Conservation (phyloP, 37 sponge, comb jelly and placozoan species). For the Sycon ciliatum region DNA sequence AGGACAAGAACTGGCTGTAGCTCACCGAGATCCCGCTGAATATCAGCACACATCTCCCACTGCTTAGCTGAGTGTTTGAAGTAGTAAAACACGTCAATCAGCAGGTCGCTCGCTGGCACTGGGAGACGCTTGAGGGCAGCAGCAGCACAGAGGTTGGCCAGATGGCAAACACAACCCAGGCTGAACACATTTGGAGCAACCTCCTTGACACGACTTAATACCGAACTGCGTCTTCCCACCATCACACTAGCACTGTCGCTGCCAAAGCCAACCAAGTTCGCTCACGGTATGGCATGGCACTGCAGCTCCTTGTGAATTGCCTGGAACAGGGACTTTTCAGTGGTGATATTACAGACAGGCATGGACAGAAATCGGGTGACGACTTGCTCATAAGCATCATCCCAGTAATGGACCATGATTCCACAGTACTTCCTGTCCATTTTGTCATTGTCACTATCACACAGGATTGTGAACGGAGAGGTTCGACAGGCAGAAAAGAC, state of each 20-base stretch:
- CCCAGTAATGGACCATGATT: neutral
- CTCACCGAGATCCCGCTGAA: too few relatives aligned
- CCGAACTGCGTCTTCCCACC: slow-evolving; percentile 14
- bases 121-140: slow-evolving; percentile 13
- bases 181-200: slow-evolving; percentile 2
- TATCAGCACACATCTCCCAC: too few relatives aligned
- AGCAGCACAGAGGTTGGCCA: too few relatives aligned
- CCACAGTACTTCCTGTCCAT: neutral
- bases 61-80: neutral
- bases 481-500: neutral
- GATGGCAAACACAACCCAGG: slow-evolving; percentile 13
- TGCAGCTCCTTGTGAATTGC: neutral
- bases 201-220: slow-evolving; percentile 14
- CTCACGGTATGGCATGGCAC: neutral
- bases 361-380: neutral
- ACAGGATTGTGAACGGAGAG: neutral
- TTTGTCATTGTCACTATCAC: neutral
- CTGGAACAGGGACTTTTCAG: slow-evolving; percentile 19
- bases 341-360: slow-evolving; percentile 14
- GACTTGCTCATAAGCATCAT: neutral
- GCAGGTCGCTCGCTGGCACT: neutral
- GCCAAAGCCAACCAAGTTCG: neutral
- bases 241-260: slow-evolving; percentile 17
- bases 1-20: too few relatives aligned
- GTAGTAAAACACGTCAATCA: slow-evolving; percentile 10